A percentile compares a stretch with the other conserved stretches of the same genome.
Evolutionary conservation across 2,888 invertebrate species (phyloP).

Genomic region (Agrochola lychnidis): DNA sequence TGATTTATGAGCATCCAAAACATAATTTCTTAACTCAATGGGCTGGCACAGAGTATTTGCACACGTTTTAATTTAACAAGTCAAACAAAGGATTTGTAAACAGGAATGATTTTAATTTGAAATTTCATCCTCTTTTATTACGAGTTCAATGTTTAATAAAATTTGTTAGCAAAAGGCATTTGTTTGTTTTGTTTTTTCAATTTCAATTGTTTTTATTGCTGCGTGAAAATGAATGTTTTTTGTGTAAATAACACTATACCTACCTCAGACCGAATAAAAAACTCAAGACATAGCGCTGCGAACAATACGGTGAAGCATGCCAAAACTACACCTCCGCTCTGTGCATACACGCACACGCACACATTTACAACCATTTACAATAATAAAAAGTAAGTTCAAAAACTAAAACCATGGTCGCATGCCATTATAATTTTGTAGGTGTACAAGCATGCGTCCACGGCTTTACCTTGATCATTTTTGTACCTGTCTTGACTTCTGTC

Average conservation of each 20-base stretch:
- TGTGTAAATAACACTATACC: background rate
- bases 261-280: too few species aligned
- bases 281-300: too few species aligned
- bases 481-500: too few species aligned
- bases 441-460: too few species aligned
- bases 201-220: conserved; percentile 16
- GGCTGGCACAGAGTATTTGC: background rate
- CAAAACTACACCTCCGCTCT: too few species aligned
- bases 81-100: conserved; percentile 33
- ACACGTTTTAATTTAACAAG: conserved; percentile 39
- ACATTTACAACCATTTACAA: too few species aligned
- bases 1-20: background rate
- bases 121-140: conserved; percentile 35
- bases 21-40: conserved; percentile 2
- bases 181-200: conserved; percentile 28
- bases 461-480: too few species aligned
- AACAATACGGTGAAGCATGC: too few species aligned
- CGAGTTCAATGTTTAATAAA: conserved; percentile 20
- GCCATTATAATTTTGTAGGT: too few species aligned
- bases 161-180: conserved; percentile 16
- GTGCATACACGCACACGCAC: too few species aligned
- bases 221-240: background rate
- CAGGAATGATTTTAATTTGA: conserved; percentile 48
- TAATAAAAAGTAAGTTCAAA: too few species aligned
- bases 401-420: too few species aligned